Evolutionary conservation across 2,888 invertebrate species (phyloP).

Genomic region (Dasysyrphus tricinctus): DNA sequence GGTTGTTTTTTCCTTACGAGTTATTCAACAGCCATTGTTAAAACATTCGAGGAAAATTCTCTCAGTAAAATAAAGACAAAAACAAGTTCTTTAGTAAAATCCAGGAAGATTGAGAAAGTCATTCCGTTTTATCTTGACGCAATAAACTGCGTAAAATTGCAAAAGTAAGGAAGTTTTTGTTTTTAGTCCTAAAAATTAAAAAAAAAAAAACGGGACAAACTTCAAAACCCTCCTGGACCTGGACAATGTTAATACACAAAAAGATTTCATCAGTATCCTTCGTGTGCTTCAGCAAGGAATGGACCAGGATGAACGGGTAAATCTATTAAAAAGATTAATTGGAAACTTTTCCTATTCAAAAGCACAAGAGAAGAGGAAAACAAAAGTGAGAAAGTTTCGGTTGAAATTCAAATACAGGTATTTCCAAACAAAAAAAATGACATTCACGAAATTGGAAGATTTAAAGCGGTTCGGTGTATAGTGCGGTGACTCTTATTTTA

Average conservation of each 20-base stretch:
- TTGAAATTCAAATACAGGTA: slow-evolving; percentile 21
- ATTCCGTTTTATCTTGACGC: slow-evolving; percentile 60
- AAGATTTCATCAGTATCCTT: slow-evolving; percentile 10
- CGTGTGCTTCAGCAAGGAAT: not conserved
- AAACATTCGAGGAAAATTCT: slow-evolving; percentile 1
- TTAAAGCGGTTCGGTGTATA: too few relatives aligned
- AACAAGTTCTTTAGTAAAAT: slow-evolving; percentile 11
- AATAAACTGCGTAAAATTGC: slow-evolving; percentile 72
- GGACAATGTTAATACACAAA: slow-evolving; percentile 28
- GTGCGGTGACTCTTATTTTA: too few relatives aligned
- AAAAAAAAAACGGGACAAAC: not conserved
- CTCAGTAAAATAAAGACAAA: slow-evolving; percentile 23
- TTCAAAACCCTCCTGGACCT: slow-evolving; percentile 20
- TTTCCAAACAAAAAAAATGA: not conserved
- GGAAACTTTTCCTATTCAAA: slow-evolving; percentile 61
- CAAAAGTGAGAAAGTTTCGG: not conserved
- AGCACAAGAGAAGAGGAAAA: not conserved
- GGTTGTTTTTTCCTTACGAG: not conserved
- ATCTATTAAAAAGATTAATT: slow-evolving; percentile 67
- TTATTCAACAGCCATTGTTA: not conserved
- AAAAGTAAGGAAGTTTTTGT: slow-evolving; percentile 40
- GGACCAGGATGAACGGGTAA: slow-evolving; percentile 26
- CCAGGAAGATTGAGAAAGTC: slow-evolving; percentile 34
- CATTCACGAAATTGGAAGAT: too few relatives aligned
- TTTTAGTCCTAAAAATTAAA: not conserved